phyloP scores from a whole-genome alignment of 2,113 vertebrate genomes.

The Paramormyrops kingsleyae region DNA sequence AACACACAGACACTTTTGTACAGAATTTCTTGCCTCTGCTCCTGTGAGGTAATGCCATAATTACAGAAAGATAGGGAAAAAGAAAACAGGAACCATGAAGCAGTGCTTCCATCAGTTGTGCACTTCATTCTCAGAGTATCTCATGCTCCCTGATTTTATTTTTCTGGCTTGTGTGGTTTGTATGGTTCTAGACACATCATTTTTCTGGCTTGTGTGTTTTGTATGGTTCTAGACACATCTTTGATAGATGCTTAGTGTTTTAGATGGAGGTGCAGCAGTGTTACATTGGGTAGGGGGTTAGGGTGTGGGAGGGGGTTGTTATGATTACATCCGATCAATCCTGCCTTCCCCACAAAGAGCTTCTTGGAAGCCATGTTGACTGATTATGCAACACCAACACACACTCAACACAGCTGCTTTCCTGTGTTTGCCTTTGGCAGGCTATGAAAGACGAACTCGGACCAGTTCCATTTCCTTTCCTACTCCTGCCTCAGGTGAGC shows the following conservation, averaged over 20 bases:
- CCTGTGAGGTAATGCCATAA: not conserved
- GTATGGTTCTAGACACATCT: not conserved
- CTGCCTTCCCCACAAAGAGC: not conserved
- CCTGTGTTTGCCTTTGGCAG: conserved; percentile 7
- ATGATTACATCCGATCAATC: not conserved
- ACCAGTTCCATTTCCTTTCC: conserved; percentile 11
- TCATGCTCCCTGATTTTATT: not conserved
- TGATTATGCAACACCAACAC: not conserved
- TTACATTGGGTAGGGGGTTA: not conserved
- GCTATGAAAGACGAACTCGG: conserved; percentile 16
- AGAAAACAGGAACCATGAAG: not conserved
- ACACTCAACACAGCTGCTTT: not conserved
- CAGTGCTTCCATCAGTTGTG: not conserved
- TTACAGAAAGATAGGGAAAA: not conserved
- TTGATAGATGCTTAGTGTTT: not conserved
- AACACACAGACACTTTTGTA: not conserved
- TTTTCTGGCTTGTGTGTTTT: not conserved
- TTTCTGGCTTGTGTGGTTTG: not conserved
- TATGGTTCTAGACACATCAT: not conserved
- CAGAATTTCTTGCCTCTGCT: not conserved
- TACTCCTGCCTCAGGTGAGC: not conserved
- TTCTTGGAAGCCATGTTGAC: not conserved
- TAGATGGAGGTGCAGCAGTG: not conserved
- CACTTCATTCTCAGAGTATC: not conserved
- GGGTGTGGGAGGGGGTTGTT: not conserved